Percentiles rank a stretch among this genome's conserved stretches.
These are phyloP conservation scores for Drosophila quinaria DNA, from an alignment of 2,888 invertebrate species.

Conservation along the genomic window DNA sequence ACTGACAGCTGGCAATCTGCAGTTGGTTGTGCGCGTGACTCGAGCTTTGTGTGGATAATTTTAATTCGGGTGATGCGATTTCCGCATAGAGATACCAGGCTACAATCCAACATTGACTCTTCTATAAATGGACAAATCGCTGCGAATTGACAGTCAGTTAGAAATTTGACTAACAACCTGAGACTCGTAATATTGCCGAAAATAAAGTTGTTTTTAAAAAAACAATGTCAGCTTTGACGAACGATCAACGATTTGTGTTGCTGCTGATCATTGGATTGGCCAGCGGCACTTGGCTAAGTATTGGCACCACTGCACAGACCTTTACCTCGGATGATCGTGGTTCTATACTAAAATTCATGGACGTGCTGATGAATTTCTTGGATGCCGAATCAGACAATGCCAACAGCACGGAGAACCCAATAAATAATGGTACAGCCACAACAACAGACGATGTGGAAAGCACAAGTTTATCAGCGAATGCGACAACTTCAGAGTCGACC, in stretches of 20 bases:
- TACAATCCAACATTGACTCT: neutral
- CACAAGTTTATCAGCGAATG: constrained; percentile 20
- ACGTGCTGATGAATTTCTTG: constrained; percentile 59
- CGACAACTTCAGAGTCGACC: constrained; percentile 29
- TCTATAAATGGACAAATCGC: constrained; percentile 58
- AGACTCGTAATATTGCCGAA: neutral
- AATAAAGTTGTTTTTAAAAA: too few species aligned
- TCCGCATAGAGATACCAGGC: constrained; percentile 64
- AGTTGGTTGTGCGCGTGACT: constrained; percentile 34
- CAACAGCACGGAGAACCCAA: constrained; percentile 28
- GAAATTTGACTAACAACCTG: constrained; percentile 34
- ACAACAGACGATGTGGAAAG: constrained; percentile 30
- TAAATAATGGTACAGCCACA: constrained; percentile 4
- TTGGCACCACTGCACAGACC: constrained; percentile 45
- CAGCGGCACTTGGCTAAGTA: constrained; percentile 22
- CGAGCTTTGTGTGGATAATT: neutral
- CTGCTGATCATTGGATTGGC: constrained; percentile 45
- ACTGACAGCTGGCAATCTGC: constrained; percentile 40
- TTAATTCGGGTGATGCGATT: constrained; percentile 32
- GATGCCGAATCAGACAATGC: constrained; percentile 48
- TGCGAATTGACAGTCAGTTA: constrained; percentile 51
- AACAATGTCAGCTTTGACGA: constrained; percentile 29
- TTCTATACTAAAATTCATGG: constrained; percentile 60
- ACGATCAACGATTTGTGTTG: constrained; percentile 46
- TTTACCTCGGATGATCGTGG: constrained; percentile 61